phyloP scores from a whole-genome alignment of 2,888 invertebrate species.

The Petrolisthes cinctipes region DNA sequence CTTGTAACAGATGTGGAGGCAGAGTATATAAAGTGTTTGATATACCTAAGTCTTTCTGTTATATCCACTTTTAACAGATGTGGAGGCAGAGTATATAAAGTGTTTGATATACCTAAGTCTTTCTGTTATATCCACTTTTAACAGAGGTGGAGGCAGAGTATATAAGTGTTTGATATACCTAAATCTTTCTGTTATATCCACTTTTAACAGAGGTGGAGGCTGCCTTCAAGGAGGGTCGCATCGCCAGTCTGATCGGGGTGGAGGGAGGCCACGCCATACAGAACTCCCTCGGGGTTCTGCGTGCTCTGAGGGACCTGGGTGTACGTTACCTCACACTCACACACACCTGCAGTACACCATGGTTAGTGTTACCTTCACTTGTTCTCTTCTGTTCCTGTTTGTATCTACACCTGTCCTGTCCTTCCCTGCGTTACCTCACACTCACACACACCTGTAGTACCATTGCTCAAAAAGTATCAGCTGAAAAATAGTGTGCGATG shows the following conservation, averaged over 20 bases:
- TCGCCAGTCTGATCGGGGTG: constrained; percentile 79
- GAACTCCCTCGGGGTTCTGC: constrained; percentile 86
- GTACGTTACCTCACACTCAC: constrained; percentile 91
- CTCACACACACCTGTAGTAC: background rate
- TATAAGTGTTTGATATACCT: too few relatives aligned
- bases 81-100: too few relatives aligned
- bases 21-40: too few relatives aligned
- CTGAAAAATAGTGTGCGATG: too few relatives aligned
- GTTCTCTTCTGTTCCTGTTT: background rate
- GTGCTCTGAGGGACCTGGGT: constrained; percentile 90
- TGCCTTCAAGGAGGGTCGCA: constrained; percentile 72
- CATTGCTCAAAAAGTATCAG: too few relatives aligned
- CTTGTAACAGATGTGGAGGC: constrained; percentile 66
- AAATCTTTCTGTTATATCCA: too few relatives aligned
- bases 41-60: too few relatives aligned
- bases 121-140: too few relatives aligned
- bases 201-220: constrained; percentile 66
- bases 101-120: too few relatives aligned
- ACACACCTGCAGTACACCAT: constrained; percentile 74
- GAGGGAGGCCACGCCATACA: constrained; percentile 94
- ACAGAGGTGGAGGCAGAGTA: too few relatives aligned
- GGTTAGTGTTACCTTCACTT: background rate
- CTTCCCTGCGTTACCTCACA: background rate
- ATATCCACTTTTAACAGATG: constrained; percentile 26
- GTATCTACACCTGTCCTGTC: too few relatives aligned